These are phyloP conservation scores for Pangasius mekongensis DNA, from an alignment of 2,797 vertebrate species.

Conservation along the genomic window DNA sequence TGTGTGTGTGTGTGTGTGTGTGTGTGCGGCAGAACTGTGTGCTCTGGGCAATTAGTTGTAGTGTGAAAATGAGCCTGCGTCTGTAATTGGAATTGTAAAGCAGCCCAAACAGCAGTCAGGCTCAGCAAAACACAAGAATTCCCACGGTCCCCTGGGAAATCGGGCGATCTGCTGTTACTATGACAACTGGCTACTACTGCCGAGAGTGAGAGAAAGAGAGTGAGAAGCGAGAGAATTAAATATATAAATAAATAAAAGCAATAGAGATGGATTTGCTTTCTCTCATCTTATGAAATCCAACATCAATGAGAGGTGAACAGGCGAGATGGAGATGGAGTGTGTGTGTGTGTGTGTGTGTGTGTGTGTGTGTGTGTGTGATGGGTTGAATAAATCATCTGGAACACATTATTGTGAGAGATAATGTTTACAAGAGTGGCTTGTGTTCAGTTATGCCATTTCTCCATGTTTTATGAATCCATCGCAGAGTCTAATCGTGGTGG, in stretches of 20 bases:
- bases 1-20: neutral
- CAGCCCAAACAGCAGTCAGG: slow-evolving; percentile 62
- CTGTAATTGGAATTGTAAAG: slow-evolving; percentile 59
- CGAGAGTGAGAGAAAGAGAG: slow-evolving; percentile 75
- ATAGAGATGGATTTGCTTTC: slow-evolving; percentile 24
- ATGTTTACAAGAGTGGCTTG: neutral
- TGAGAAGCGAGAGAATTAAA: slow-evolving; percentile 17
- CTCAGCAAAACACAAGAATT: slow-evolving; percentile 76
- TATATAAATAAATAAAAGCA: slow-evolving; percentile 39
- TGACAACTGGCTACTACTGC: slow-evolving; percentile 82
- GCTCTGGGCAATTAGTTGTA: slow-evolving; percentile 34
- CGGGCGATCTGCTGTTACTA: slow-evolving; percentile 80
- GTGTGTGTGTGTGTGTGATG: neutral
- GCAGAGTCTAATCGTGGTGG: neutral
- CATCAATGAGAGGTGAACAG: slow-evolving; percentile 30
- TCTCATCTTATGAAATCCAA: slow-evolving; percentile 44
- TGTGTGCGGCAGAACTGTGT: neutral
- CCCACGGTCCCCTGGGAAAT: slow-evolving; percentile 78
- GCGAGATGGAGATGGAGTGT: slow-evolving; percentile 16
- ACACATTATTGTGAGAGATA: neutral
- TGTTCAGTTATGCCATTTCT: neutral
- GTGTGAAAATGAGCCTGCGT: slow-evolving; percentile 44
- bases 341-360: slow-evolving; percentile 5
- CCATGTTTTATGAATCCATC: neutral
- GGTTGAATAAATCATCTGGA: neutral